These are phyloP conservation scores for Boloria selene DNA, from an alignment of 2,888 invertebrate species.

Conservation along the genomic window DNA sequence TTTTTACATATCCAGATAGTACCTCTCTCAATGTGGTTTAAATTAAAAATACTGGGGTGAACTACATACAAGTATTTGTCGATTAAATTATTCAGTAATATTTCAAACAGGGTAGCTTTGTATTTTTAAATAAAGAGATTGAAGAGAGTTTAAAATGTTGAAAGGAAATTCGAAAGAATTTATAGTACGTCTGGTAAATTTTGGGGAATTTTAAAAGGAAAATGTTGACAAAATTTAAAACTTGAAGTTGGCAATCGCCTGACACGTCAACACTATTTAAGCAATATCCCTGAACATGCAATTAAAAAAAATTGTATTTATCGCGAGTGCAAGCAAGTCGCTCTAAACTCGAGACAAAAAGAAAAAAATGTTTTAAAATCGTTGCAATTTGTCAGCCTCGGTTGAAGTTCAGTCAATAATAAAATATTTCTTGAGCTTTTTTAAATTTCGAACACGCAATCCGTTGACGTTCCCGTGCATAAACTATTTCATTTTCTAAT, in stretches of 20 bases:
- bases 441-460: conserved; percentile 77
- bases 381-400: conserved; percentile 77
- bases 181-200: conserved; percentile 32
- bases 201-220: conserved; percentile 41
- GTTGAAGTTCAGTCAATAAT: conserved; percentile 73
- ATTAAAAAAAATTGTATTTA: conserved; percentile 59
- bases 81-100: conserved; percentile 11
- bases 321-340: conserved; percentile 50
- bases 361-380: conserved; percentile 63
- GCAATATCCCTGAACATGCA: conserved; percentile 52
- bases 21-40: conserved; percentile 31
- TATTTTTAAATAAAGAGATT: conserved; percentile 12
- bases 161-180: conserved; percentile 26
- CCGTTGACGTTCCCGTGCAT: conserved; percentile 46
- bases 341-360: conserved; percentile 52
- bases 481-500: not conserved
- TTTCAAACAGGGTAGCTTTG: not conserved
- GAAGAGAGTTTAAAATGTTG: not conserved
- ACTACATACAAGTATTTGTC: not conserved
- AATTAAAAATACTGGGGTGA: conserved; percentile 18
- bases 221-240: conserved; percentile 40
- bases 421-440: conserved; percentile 62
- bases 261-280: conserved; percentile 57
- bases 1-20: conserved; percentile 37
- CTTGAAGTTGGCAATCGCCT: conserved; percentile 48